Conservation (phyloP, 2,888 invertebrate species). For the Argyra leucocephala region DNA sequence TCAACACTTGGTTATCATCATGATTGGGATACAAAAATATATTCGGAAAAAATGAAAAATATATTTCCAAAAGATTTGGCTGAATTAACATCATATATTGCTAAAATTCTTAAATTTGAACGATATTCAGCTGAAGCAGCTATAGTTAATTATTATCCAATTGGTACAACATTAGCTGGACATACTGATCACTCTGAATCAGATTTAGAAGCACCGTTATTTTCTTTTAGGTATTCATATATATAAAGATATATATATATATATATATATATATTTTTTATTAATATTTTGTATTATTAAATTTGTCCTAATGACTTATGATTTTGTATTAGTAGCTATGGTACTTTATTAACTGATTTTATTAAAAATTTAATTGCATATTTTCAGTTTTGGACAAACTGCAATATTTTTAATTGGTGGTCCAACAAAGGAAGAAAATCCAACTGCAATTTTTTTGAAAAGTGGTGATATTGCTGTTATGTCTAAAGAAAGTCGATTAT, state of each 20-base stretch:
- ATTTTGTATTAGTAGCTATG: neutral
- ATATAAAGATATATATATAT: too few species aligned
- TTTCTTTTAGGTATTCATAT: conserved; percentile 83
- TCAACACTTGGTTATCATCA: conserved; percentile 95
- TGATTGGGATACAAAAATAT: conserved; percentile 92
- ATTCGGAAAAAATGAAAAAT: conserved; percentile 57
- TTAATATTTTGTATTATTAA: conserved; percentile 10
- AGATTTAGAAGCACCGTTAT: conserved; percentile 73
- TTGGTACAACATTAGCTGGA: conserved; percentile 83
- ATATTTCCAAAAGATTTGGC: conserved; percentile 66
- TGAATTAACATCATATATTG: conserved; percentile 55
- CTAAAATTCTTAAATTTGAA: conserved; percentile 48
- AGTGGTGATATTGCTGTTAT: conserved; percentile 90
- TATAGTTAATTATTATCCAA: conserved; percentile 91
- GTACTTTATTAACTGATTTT: neutral
- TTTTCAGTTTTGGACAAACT: conserved; percentile 79
- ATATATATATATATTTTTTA: too few species aligned
- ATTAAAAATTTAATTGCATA: conserved; percentile 9
- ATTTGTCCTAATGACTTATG: neutral
- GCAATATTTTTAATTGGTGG: conserved; percentile 93
- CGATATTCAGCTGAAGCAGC: conserved; percentile 78
- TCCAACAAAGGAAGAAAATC: conserved; percentile 53
- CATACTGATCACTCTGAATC: conserved; percentile 93
- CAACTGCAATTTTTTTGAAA: conserved; percentile 62
- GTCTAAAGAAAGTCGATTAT: conserved; percentile 72